Evolutionary conservation across 1,140 invertebrate species (phyloP).

Genomic region (Propsilocerus akamusi): DNA sequence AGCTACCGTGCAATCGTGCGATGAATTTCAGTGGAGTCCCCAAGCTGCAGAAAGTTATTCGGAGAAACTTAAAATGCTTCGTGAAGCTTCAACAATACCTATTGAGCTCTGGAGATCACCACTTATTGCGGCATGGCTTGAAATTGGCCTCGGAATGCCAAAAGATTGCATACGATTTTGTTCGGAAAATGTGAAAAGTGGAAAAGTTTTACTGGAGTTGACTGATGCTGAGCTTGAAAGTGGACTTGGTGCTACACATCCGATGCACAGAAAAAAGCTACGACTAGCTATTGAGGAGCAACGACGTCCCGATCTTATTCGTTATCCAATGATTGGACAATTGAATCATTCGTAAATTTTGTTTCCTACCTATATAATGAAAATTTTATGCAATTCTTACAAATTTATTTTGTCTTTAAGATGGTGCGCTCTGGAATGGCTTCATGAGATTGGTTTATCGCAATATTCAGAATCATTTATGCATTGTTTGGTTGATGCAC

Average conservation of each 20-base stretch:
- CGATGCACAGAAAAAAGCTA: slow-evolving; percentile 82
- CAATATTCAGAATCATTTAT: slow-evolving; percentile 79
- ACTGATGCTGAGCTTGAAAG: slow-evolving; percentile 75
- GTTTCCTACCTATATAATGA: too few relatives aligned
- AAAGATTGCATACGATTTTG: slow-evolving; percentile 68
- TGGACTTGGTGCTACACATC: slow-evolving; percentile 70
- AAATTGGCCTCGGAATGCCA: slow-evolving; percentile 83
- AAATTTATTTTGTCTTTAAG: not conserved
- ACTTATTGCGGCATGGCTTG: slow-evolving; percentile 83
- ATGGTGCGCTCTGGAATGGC: slow-evolving; percentile 82
- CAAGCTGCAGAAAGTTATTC: slow-evolving; percentile 68
- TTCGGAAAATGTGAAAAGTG: slow-evolving; percentile 85
- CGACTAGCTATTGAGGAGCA: slow-evolving; percentile 88
- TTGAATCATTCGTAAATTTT: slow-evolving; percentile 53
- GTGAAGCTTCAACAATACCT: slow-evolving; percentile 72
- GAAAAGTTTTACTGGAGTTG: slow-evolving; percentile 80
- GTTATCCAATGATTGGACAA: slow-evolving; percentile 70
- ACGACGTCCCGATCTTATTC: slow-evolving; percentile 60
- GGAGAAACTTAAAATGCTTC: slow-evolving; percentile 57
- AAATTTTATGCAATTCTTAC: not conserved
- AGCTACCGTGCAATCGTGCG: slow-evolving; percentile 21
- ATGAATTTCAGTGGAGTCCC: slow-evolving; percentile 44
- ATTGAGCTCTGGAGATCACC: slow-evolving; percentile 82
- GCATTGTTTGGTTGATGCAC: slow-evolving; percentile 76
- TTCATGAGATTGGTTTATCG: slow-evolving; percentile 73